Conservation (phyloP, 2,888 invertebrate species). For the Notocelia uddmanniana region DNA sequence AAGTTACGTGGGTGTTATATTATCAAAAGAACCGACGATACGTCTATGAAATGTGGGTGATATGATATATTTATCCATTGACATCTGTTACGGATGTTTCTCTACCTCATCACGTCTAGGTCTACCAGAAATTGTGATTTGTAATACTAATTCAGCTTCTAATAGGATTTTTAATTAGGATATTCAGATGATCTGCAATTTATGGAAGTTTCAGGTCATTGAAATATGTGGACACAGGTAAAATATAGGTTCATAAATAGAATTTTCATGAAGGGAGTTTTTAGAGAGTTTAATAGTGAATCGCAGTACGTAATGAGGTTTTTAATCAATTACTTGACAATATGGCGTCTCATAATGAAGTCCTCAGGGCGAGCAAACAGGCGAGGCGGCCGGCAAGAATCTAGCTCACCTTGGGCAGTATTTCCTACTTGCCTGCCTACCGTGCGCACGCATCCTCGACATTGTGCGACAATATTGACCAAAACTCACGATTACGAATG, state of each 20-base stretch:
- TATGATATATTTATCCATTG: conserved; percentile 14
- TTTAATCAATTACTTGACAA: conserved; percentile 46
- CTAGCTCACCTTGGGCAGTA: conserved; percentile 79
- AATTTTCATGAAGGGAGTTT: too few relatives aligned
- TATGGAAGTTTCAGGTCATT: background rate
- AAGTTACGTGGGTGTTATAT: conserved; percentile 54
- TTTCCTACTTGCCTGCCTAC: conserved; percentile 78
- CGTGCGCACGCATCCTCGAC: conserved; percentile 52
- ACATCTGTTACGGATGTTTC: background rate
- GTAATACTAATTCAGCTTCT: background rate
- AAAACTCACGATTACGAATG: conserved; percentile 11
- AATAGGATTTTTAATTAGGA: conserved; percentile 21
- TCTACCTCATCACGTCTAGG: background rate
- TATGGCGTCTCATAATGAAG: conserved; percentile 59
- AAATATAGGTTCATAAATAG: too few relatives aligned
- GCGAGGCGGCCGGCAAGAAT: conserved; percentile 69
- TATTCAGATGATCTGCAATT: background rate
- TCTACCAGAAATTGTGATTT: background rate
- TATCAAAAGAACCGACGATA: conserved; percentile 53
- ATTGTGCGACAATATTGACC: conserved; percentile 47
- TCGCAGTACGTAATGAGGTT: conserved; percentile 17
- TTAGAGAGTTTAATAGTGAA: background rate
- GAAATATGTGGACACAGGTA: too few relatives aligned
- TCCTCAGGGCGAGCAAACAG: conserved; percentile 65
- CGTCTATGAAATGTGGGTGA: conserved; percentile 20